These are phyloP conservation scores for Sinentomon sp. DNA, from an alignment of 2,888 invertebrate species.

Conservation along the genomic window DNA sequence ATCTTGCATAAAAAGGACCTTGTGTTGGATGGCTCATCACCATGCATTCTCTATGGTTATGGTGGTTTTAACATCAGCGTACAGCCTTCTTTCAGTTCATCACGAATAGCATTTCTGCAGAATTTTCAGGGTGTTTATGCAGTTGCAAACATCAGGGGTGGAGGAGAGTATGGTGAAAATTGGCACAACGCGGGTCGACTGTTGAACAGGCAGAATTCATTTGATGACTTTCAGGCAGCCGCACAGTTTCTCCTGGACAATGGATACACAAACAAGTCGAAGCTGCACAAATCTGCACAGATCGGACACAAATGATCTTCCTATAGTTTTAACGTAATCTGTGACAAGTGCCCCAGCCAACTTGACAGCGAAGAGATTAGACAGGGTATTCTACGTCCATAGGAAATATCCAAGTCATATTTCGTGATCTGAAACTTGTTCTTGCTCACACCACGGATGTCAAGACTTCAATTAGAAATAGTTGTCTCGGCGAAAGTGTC, in stretches of 20 bases:
- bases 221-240: conserved; percentile 82
- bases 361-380: no score
- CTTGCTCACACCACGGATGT: no score
- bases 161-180: conserved; percentile 41
- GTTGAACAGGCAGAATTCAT: conserved; percentile 82
- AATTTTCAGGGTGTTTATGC: conserved; percentile 68
- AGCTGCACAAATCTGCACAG: no score
- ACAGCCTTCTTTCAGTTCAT: conserved; percentile 66
- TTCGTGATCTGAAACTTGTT: no score
- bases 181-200: conserved; percentile 87
- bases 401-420: no score
- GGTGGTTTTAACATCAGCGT: conserved; percentile 88
- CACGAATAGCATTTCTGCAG: conserved; percentile 61
- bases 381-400: no score
- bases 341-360: no score
- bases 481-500: no score
- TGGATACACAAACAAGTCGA: conserved; percentile 43
- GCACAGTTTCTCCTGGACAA: conserved; percentile 59
- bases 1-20: conserved; percentile 43
- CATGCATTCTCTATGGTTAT: conserved; percentile 77
- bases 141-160: conserved; percentile 80
- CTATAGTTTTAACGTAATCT: no score
- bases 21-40: conserved; percentile 33
- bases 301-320: no score
- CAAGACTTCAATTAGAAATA: no score